These are phyloP conservation scores for Varanus salvator DNA, from an alignment of 2,113 vertebrate species.

Conservation along the genomic window DNA sequence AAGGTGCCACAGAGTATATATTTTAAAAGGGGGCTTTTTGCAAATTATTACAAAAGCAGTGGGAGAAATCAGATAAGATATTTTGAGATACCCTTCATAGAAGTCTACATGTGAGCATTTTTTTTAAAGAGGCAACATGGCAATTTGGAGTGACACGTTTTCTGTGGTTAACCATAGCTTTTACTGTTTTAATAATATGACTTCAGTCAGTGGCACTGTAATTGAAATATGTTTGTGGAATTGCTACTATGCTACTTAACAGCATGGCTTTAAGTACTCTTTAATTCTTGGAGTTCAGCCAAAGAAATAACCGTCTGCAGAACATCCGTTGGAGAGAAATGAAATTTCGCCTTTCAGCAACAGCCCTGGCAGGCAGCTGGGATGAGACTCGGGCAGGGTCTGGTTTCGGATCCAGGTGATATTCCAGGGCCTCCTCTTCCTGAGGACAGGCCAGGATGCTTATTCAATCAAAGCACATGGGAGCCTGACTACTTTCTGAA, in stretches of 20 bases:
- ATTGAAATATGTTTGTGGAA: neutral
- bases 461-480: neutral
- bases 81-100: neutral
- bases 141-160: neutral
- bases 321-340: neutral
- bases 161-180: neutral
- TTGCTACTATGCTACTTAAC: constrained; percentile 11
- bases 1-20: too few species aligned
- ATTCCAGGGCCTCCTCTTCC: neutral
- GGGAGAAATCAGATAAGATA: neutral
- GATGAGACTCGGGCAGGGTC: neutral
- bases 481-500: neutral
- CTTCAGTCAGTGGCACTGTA: neutral
- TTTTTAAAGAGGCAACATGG: neutral
- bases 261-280: neutral
- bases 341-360: neutral
- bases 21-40: neutral
- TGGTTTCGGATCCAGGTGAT: neutral
- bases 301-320: neutral
- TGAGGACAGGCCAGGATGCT: neutral
- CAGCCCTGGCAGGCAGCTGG: neutral
- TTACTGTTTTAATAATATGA: neutral
- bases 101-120: neutral
- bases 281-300: constrained; percentile 13
- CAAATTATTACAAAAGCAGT: neutral